phyloP scores from a whole-genome alignment of 2,113 vertebrate genomes.

The Crotophaga sulcirostris region DNA sequence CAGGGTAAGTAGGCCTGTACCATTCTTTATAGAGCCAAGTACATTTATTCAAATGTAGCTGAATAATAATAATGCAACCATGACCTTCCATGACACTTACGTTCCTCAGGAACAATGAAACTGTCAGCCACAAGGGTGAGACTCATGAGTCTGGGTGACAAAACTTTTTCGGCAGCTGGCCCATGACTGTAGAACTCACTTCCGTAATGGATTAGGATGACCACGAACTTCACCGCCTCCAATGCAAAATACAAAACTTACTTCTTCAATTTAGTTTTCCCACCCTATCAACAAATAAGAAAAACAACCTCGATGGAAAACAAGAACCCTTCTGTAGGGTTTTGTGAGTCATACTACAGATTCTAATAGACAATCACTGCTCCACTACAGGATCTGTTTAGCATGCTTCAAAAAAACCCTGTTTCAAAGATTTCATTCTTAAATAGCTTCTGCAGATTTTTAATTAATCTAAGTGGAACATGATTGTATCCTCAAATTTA shows the following conservation, averaged over 20 bases:
- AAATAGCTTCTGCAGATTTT: not conserved
- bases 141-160: slow-evolving; percentile 58
- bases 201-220: slow-evolving; percentile 59
- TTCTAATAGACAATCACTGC: not conserved
- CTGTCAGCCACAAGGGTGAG: slow-evolving; percentile 65
- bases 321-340: not conserved
- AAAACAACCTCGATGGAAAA: slow-evolving; percentile 14
- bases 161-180: slow-evolving; percentile 58
- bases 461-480: not conserved
- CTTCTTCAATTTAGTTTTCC: slow-evolving; percentile 21
- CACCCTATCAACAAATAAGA: not conserved
- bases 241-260: not conserved
- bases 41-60: slow-evolving; percentile 75
- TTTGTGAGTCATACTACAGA: not conserved
- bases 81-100: slow-evolving; percentile 75
- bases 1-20: slow-evolving; percentile 63
- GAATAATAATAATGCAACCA: slow-evolving; percentile 70
- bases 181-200: slow-evolving; percentile 44
- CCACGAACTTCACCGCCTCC: not conserved
- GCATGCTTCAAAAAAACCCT: not conserved
- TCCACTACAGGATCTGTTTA: not conserved
- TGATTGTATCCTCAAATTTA: not conserved
- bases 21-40: slow-evolving; percentile 70
- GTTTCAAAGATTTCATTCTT: not conserved
- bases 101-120: slow-evolving; percentile 69